These are phyloP conservation scores for Lepidocyrtoides sp. DNA, from an alignment of 2,888 invertebrate species.

Conservation along the genomic window DNA sequence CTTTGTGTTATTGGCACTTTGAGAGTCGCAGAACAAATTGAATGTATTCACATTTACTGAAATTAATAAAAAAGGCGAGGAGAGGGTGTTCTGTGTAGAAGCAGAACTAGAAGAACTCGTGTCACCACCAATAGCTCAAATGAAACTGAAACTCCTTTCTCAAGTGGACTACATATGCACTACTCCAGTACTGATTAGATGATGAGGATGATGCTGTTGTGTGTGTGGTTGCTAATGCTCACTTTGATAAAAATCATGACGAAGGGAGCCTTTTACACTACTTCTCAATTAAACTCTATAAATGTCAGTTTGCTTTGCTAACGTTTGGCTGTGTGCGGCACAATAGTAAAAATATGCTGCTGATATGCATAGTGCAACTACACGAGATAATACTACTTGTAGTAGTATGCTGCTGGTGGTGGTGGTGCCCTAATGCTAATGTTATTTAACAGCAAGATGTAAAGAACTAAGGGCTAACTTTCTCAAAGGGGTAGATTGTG, in stretches of 20 bases:
- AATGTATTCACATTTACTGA: slow-evolving; percentile 17
- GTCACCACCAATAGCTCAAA: slow-evolving; percentile 79
- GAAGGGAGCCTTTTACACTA: slow-evolving; percentile 35
- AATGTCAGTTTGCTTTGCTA: slow-evolving; percentile 42
- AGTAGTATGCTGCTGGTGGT: too few species aligned
- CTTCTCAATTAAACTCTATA: slow-evolving; percentile 49
- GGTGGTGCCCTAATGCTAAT: too few species aligned
- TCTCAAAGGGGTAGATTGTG: slow-evolving; percentile 68
- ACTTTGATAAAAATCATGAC: background rate
- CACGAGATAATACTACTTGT: too few species aligned
- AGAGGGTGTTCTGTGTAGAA: background rate
- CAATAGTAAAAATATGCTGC: too few species aligned
- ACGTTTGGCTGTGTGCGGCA: background rate
- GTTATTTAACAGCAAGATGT: too few species aligned
- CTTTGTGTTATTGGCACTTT: slow-evolving; percentile 71
- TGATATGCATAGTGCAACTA: too few species aligned
- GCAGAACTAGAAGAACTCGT: slow-evolving; percentile 67
- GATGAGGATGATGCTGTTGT: slow-evolving; percentile 23
- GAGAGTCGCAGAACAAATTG: slow-evolving; percentile 18
- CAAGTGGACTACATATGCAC: slow-evolving; percentile 75
- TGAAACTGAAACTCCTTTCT: slow-evolving; percentile 77
- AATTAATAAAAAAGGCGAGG: background rate
- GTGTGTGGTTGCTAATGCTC: too few species aligned
- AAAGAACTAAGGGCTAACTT: slow-evolving; percentile 66
- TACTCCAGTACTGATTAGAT: slow-evolving; percentile 71